These are phyloP conservation scores for Rhynchophorus ferrugineus DNA, from an alignment of 1,140 invertebrate species.

Conservation along the genomic window DNA sequence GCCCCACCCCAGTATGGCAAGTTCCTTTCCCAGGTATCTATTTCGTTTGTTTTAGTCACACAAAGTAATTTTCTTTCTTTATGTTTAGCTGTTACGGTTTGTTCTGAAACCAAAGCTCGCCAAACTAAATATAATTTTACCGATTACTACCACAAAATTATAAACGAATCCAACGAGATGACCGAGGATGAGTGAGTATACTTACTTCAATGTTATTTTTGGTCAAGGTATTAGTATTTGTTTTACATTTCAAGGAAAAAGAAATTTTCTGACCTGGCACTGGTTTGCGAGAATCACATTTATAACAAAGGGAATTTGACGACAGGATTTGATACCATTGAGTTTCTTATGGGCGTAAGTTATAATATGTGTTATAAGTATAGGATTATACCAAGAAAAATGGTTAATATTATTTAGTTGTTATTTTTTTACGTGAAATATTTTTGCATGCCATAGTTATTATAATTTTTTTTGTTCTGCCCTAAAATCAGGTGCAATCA, in stretches of 20 bases:
- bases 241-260: conserved; percentile 36
- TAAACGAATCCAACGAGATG: conserved; percentile 34
- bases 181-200: conserved; percentile 47
- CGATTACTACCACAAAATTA: conserved; percentile 28
- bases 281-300: conserved; percentile 50
- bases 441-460: too few species aligned
- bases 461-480: too few species aligned
- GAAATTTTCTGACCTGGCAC: conserved; percentile 43
- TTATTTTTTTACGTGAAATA: neutral
- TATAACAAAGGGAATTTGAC: conserved; percentile 33
- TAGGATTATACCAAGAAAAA: neutral
- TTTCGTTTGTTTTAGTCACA: neutral
- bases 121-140: conserved; percentile 41
- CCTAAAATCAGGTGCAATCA: too few species aligned
- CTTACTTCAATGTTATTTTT: neutral
- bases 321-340: conserved; percentile 41
- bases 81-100: conserved; percentile 46
- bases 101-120: conserved; percentile 43
- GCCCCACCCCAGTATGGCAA: conserved; percentile 48
- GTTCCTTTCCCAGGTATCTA: conserved; percentile 45
- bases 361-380: conserved; percentile 1
- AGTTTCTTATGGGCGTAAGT: conserved; percentile 44
- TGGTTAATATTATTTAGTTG: neutral
- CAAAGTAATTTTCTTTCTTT: neutral
- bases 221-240: neutral